These are phyloP conservation scores for Sturnira hondurensis DNA, from an alignment of 2,113 vertebrate genomes.

Conservation along the genomic window DNA sequence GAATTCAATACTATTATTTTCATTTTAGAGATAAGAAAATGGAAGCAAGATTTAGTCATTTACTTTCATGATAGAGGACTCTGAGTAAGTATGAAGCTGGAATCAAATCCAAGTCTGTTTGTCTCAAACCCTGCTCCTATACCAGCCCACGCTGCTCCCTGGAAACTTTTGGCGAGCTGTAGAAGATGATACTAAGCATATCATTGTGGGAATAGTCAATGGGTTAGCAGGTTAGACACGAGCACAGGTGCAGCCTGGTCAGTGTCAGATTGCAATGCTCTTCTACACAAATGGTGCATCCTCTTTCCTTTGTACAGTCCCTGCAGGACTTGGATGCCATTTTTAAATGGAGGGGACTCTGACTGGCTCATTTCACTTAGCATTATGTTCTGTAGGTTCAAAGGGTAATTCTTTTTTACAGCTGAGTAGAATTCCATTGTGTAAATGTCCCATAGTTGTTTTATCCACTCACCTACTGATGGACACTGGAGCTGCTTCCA, in stretches of 20 bases:
- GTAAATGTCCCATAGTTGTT: too few relatives aligned
- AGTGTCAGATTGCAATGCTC: not conserved
- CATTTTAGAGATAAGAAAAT: not conserved
- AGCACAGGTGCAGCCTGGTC: not conserved
- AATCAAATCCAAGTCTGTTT: not conserved
- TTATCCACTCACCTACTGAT: too few relatives aligned
- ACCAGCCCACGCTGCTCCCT: not conserved
- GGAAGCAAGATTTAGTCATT: not conserved
- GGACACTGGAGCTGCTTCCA: too few relatives aligned
- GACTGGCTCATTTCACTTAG: not conserved
- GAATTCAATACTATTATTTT: not conserved
- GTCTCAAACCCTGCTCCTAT: not conserved
- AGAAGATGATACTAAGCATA: not conserved
- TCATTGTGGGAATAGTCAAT: not conserved
- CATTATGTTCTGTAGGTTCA: too few relatives aligned
- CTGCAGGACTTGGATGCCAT: not conserved
- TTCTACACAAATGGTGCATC: not conserved
- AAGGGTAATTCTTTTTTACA: too few relatives aligned
- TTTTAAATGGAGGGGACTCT: not conserved
- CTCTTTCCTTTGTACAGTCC: not conserved
- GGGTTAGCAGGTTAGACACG: not conserved
- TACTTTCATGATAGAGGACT: not conserved
- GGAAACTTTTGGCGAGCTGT: not conserved
- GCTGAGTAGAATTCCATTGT: too few relatives aligned
- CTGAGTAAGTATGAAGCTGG: not conserved